Evolutionary conservation across 2,888 invertebrate genomes (phyloP).

Genomic region (Argyresthia goedartella): DNA sequence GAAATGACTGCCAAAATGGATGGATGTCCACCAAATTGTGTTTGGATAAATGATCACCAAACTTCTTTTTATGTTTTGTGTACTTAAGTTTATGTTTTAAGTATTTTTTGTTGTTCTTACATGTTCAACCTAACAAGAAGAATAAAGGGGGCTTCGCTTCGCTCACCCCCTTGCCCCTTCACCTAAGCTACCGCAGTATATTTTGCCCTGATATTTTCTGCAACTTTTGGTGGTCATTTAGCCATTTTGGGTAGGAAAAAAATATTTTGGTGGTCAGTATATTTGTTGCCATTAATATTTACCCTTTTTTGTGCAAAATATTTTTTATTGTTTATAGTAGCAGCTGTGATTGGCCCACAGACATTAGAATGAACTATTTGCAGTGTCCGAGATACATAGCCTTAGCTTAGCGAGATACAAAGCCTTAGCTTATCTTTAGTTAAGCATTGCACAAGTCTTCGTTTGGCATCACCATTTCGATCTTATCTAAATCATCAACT

Average conservation of each 20-base stretch:
- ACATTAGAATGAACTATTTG: slow-evolving; percentile 25
- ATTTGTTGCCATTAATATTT: not conserved
- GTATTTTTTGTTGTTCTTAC: slow-evolving; percentile 25
- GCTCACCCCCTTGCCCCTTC: no score
- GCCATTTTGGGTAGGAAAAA: no score
- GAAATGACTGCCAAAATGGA: no score
- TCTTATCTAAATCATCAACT: slow-evolving; percentile 10
- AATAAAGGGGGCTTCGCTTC: no score
- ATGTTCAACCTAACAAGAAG: no score
- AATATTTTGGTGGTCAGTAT: slow-evolving; percentile 22
- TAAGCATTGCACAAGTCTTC: slow-evolving; percentile 28
- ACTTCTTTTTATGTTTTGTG: no score
- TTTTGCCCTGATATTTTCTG: no score
- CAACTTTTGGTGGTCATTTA: no score
- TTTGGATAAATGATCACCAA: no score
- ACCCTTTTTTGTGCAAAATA: slow-evolving; percentile 10
- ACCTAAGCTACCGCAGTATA: no score
- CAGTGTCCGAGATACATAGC: not conserved
- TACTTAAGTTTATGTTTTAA: slow-evolving; percentile 23
- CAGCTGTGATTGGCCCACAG: slow-evolving; percentile 25
- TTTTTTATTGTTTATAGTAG: slow-evolving; percentile 23
- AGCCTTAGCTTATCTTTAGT: slow-evolving; percentile 30
- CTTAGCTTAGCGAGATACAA: slow-evolving; percentile 4
- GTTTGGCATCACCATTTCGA: slow-evolving; percentile 9
- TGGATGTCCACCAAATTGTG: no score